Evolutionary conservation across 2,888 invertebrate species (phyloP).

Genomic region (Acleris literana): DNA sequence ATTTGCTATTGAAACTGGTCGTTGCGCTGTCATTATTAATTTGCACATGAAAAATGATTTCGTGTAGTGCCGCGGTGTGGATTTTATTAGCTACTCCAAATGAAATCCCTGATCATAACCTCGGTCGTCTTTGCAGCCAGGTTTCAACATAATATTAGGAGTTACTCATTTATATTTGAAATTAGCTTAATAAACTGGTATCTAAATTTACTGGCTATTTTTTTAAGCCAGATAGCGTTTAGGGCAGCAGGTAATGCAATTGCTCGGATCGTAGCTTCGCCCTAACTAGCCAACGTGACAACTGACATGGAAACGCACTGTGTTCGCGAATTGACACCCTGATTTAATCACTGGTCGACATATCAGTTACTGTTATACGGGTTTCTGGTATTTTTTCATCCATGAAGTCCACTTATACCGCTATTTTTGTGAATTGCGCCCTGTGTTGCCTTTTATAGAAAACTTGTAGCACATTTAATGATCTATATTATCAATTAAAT

Average conservation of each 20-base stretch:
- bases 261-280: conserved; percentile 45
- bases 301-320: not conserved
- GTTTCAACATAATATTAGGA: too few species aligned
- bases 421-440: too few species aligned
- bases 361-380: too few species aligned
- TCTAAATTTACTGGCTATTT: not conserved
- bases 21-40: conserved; percentile 37
- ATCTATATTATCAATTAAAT: too few species aligned
- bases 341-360: not conserved
- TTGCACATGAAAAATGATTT: not conserved
- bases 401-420: too few species aligned
- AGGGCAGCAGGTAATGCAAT: conserved; percentile 50
- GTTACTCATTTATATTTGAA: too few species aligned
- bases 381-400: too few species aligned
- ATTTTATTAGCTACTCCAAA: not conserved
- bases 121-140: too few species aligned
- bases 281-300: conserved; percentile 42
- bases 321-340: not conserved
- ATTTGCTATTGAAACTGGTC: conserved; percentile 55
- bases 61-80: not conserved
- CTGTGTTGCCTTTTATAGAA: too few species aligned
- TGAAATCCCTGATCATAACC: too few species aligned
- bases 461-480: too few species aligned
- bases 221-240: conserved; percentile 4
- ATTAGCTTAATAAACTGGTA: too few species aligned